Base-by-base conservation (phyloP, 2,888 invertebrate species). In the Scaptomyza tumidula region DNA sequence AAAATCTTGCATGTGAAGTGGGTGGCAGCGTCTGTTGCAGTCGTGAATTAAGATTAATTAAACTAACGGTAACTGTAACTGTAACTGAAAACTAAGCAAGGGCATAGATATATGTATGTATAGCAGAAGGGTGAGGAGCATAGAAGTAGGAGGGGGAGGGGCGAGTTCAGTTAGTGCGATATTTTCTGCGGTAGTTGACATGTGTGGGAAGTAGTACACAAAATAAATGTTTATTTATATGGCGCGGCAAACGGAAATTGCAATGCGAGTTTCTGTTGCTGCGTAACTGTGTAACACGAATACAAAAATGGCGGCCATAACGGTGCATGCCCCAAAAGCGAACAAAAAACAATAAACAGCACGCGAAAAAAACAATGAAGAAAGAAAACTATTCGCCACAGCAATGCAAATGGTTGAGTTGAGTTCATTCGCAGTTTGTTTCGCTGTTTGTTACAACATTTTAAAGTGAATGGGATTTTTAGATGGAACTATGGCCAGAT, bases 31-130 rank as follows among this genome's bases (percentile, higher is more conserved):
- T 80, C 87, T 88, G 89, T 65, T 89, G 69, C 71, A 70, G 89
- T 89, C 89, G 86, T 85, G 85, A 89, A 85, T 85, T 85, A 85
- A 85, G 85, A 85, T 85, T 85, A 85, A 85, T 85, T 85, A 85
- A 85, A 85, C 80, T 79, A 82, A 85, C 86, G 81, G 83, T 72
- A 86, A 71, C 84, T 63, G 85, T 56, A 71, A 68, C 65, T 64
- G 58, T 62, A 76, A 54, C 77, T 88, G 82, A 71, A 85, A 80
- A 85, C 76, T 73, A 81, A 88, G 67, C 56, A 62, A 49, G 39
- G n/a, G 13, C 33, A 31, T 54, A 45, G 39, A 48, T 14, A 39
- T 14, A n/a, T 19, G 2, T 19, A 19, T 19, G 2, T 19, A 19
- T 19, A 19, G 19, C 5, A n/a, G 24, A 29, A 13, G 27, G 0